phyloP scores from a whole-genome alignment of 2,797 vertebrate species.

The Cyclura pinguis region DNA sequence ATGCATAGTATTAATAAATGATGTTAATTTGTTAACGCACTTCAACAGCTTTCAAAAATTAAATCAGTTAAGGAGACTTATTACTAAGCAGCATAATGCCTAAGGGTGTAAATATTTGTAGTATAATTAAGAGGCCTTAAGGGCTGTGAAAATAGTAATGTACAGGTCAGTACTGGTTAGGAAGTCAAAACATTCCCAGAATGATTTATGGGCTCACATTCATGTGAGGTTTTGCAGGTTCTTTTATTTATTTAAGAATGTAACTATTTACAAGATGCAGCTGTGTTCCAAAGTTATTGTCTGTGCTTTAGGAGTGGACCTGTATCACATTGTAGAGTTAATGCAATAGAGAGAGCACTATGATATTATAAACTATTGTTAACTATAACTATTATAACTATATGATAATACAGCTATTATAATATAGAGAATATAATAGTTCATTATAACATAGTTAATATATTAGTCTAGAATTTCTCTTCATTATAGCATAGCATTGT shows the following conservation, averaged over 20 bases:
- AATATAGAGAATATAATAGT: too few species aligned
- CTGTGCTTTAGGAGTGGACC: neutral
- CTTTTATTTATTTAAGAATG: conserved; percentile 3
- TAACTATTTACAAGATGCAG: neutral
- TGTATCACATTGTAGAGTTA: neutral
- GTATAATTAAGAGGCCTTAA: conserved; percentile 21
- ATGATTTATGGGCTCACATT: neutral
- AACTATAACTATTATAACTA: too few species aligned
- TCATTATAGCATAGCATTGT: neutral
- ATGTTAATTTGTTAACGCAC: conserved; percentile 47
- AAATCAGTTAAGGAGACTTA: conserved; percentile 24
- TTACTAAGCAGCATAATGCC: conserved; percentile 3
- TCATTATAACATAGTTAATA: too few species aligned
- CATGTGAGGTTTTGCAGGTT: too few species aligned
- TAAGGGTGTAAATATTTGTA: conserved; percentile 21
- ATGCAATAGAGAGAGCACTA: neutral
- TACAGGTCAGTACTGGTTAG: conserved; percentile 20
- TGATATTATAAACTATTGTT: neutral
- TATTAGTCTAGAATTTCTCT: neutral
- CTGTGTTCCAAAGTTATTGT: neutral
- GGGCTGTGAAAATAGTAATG: neutral
- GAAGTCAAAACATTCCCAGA: conserved; percentile 1
- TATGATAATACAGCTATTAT: too few species aligned
- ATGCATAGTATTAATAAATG: conserved; percentile 49
- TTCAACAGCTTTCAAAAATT: conserved; percentile 38